These are phyloP conservation scores for Atta cephalotes DNA, from an alignment of 1,140 invertebrate genomes.

Conservation along the genomic window DNA sequence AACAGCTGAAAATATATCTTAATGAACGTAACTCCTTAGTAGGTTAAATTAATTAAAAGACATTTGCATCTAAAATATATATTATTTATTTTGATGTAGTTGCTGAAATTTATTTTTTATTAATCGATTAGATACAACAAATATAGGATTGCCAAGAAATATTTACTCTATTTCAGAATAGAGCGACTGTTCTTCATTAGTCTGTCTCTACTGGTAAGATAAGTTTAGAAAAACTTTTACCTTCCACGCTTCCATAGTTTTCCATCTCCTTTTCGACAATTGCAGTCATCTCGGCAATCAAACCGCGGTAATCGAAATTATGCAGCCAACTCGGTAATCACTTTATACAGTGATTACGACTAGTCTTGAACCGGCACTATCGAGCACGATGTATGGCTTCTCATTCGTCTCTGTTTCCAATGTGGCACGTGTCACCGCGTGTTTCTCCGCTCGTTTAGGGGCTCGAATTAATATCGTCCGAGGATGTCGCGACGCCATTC, in stretches of 20 bases:
- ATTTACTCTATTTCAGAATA: neutral
- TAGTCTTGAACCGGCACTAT: neutral
- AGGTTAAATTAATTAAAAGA: neutral
- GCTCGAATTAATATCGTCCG: conserved; percentile 68
- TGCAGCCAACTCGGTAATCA: neutral
- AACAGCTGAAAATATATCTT: too few species aligned
- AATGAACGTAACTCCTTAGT: too few species aligned
- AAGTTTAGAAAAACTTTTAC: neutral
- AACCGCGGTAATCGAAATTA: neutral
- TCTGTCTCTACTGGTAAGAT: neutral
- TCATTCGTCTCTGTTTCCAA: conserved; percentile 42
- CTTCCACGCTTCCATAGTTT: neutral
- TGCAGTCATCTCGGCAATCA: neutral
- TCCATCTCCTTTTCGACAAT: neutral
- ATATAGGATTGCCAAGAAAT: too few species aligned
- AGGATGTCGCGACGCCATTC: conserved; percentile 43
- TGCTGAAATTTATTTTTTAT: neutral
- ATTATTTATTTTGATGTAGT: too few species aligned
- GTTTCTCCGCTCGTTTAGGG: conserved; percentile 60
- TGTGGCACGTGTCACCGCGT: conserved; percentile 60
- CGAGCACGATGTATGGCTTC: neutral
- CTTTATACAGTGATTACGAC: conserved; percentile 17
- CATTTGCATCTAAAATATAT: neutral
- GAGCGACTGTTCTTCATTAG: neutral
- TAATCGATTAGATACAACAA: neutral